Evolutionary conservation across 1,140 invertebrate species (phyloP).

Genomic region (Thaumatotibia leucotreta): DNA sequence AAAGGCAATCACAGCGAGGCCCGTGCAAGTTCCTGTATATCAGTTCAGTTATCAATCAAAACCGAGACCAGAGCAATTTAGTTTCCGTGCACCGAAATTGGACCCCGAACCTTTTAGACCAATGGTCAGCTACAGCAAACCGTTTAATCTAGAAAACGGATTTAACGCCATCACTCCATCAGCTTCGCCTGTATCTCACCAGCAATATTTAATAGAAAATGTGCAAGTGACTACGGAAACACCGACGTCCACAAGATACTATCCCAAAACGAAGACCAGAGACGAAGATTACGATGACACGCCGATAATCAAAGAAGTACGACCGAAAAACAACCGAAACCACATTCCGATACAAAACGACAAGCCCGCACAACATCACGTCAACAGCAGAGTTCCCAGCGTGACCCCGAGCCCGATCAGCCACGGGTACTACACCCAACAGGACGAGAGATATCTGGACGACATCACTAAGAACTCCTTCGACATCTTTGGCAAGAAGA

Average conservation of each 20-base stretch:
- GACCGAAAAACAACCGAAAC: slow-evolving; percentile 57
- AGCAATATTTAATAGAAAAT: slow-evolving; percentile 66
- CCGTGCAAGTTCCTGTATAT: slow-evolving; percentile 43
- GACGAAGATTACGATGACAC: slow-evolving; percentile 65
- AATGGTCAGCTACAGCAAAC: slow-evolving; percentile 80
- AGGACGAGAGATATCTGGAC: slow-evolving; percentile 83
- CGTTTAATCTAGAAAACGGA: slow-evolving; percentile 75
- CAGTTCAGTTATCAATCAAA: slow-evolving; percentile 70
- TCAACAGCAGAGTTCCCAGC: slow-evolving; percentile 51
- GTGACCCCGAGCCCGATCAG: slow-evolving; percentile 80
- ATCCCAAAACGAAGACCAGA: slow-evolving; percentile 56
- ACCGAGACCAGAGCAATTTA: slow-evolving; percentile 56
- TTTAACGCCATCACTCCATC: slow-evolving; percentile 73
- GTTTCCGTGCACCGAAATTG: slow-evolving; percentile 73
- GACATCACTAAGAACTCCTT: slow-evolving; percentile 87
- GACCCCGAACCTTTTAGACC: slow-evolving; percentile 79
- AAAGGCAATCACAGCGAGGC: slow-evolving; percentile 55
- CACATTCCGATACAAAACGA: slow-evolving; percentile 60
- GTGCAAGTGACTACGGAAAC: slow-evolving; percentile 64
- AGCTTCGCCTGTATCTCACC: slow-evolving; percentile 48
- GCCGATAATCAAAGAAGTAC: slow-evolving; percentile 36
- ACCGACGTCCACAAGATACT: slow-evolving; percentile 65
- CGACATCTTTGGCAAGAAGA: slow-evolving; percentile 85
- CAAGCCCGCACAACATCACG: slow-evolving; percentile 47
- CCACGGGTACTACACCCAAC: slow-evolving; percentile 83